A percentile compares a stretch with the other conserved stretches of the same genome.
Conservation (phyloP, 2,113 vertebrate genomes). For the Chaetodon auriga region DNA sequence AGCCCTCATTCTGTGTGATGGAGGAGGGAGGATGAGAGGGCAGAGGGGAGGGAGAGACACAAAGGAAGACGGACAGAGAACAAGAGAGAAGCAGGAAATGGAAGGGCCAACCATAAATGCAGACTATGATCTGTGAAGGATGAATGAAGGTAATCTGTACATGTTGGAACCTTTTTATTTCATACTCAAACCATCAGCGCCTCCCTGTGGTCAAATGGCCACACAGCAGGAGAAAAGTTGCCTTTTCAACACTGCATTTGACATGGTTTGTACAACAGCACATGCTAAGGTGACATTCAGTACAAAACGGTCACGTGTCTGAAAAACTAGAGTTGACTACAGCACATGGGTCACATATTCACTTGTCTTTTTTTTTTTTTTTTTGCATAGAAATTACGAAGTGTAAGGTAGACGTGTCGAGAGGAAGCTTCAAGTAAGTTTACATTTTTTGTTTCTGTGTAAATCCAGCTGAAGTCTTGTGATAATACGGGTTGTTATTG, state of each 20-base stretch:
- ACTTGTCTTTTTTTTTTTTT: background rate
- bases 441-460: background rate
- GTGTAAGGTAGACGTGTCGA: constrained; percentile 1
- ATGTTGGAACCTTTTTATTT: constrained; percentile 47
- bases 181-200: constrained; percentile 54
- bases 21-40: too few species aligned
- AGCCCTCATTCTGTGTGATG: background rate
- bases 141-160: constrained; percentile 53
- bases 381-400: background rate
- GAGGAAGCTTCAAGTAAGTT: constrained; percentile 11
- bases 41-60: background rate
- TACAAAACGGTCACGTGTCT: constrained; percentile 21
- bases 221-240: constrained; percentile 35
- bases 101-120: constrained; percentile 2
- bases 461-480: constrained; percentile 8
- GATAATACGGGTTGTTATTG: constrained; percentile 7
- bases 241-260: background rate
- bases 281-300: constrained; percentile 19
- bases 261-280: constrained; percentile 8
- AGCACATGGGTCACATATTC: background rate
- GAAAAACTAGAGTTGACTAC: background rate
- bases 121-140: constrained; percentile 52
- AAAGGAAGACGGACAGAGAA: background rate
- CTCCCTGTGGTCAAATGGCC: constrained; percentile 64
- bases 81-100: background rate